These are phyloP conservation scores for Turritopsis rubra DNA, from an alignment of 30 jellyfish, hydroid and myxozoan species.

Conservation along the genomic window DNA sequence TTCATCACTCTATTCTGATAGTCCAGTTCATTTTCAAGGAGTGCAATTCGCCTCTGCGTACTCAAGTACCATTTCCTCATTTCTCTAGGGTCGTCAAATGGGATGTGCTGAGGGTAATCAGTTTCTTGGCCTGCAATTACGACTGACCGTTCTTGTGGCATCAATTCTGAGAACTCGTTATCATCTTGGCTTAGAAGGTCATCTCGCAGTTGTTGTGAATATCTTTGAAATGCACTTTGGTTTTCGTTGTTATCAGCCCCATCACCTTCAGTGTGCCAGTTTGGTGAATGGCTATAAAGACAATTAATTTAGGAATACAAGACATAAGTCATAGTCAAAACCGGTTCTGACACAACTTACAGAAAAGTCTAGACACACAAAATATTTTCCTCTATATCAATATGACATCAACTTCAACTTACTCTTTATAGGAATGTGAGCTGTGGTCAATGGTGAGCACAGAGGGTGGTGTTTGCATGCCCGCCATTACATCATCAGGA, in stretches of 20 bases:
- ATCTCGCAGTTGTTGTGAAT: constrained; percentile 1
- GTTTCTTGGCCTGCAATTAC: constrained; percentile 40
- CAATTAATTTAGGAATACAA: no score
- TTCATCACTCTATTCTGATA: constrained; percentile 36
- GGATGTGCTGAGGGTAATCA: background rate
- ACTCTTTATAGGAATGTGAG: constrained; percentile 37
- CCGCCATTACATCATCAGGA: constrained; percentile 87
- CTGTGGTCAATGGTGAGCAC: constrained; percentile 80
- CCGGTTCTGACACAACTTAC: no score
- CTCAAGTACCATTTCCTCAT: constrained; percentile 34
- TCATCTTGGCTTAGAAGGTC: background rate
- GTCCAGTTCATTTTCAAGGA: constrained; percentile 40
- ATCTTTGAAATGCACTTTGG: constrained; percentile 22
- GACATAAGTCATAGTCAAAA: no score
- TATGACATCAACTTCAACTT: background rate
- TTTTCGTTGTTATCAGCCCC: constrained; percentile 36
- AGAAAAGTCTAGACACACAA: no score
- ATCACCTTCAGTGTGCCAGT: constrained; percentile 41
- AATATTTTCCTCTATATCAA: no score
- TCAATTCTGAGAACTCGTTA: background rate
- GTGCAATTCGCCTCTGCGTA: constrained; percentile 32
- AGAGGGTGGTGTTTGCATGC: constrained; percentile 98
- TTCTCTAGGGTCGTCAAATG: constrained; percentile 35
- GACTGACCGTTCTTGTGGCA: constrained; percentile 35
- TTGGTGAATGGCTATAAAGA: constrained; percentile 28